Percentiles rank a stretch among this genome's conserved stretches.
These are phyloP conservation scores for Thalassaphorura encarpata DNA, from an alignment of 1,140 invertebrate genomes.

Conservation along the genomic window DNA sequence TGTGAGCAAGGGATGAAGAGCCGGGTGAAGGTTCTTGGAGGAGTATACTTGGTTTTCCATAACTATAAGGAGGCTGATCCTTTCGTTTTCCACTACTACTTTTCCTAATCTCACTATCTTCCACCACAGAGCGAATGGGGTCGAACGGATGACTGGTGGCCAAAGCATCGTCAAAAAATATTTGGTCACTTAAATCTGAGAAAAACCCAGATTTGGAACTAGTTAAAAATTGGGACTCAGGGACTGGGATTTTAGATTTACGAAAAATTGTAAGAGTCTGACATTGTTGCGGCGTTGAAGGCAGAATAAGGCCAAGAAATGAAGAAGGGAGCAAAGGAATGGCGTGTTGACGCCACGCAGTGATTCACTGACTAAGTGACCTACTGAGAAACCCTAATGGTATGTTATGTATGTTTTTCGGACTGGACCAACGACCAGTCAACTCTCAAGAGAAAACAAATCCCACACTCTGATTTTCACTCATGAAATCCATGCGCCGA, in stretches of 20 bases:
- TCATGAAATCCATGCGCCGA: too few species aligned
- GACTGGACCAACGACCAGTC: too few species aligned
- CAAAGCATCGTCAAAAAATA: conserved; percentile 27
- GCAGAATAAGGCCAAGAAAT: background rate
- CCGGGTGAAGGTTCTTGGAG: conserved; percentile 2
- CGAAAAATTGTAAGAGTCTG: background rate
- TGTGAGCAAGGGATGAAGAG: too few species aligned
- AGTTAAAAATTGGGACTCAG: conserved; percentile 27
- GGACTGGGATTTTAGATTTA: conserved; percentile 32
- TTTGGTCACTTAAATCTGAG: conserved; percentile 26
- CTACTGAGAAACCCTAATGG: background rate
- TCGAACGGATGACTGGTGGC: background rate
- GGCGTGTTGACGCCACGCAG: background rate
- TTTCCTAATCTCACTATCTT: background rate
- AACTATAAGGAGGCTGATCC: conserved; percentile 14
- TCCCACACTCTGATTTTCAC: background rate
- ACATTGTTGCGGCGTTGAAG: background rate
- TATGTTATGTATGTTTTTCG: background rate
- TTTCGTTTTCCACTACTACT: too few species aligned
- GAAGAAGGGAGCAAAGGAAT: background rate
- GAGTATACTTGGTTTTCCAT: conserved; percentile 17
- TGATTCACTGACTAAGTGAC: background rate
- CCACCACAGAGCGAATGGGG: background rate
- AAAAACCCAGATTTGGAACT: conserved; percentile 16
- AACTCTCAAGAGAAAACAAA: background rate